Evolutionary conservation across 2,797 vertebrate genomes (phyloP).

Genomic region (Balearica regulorum): DNA sequence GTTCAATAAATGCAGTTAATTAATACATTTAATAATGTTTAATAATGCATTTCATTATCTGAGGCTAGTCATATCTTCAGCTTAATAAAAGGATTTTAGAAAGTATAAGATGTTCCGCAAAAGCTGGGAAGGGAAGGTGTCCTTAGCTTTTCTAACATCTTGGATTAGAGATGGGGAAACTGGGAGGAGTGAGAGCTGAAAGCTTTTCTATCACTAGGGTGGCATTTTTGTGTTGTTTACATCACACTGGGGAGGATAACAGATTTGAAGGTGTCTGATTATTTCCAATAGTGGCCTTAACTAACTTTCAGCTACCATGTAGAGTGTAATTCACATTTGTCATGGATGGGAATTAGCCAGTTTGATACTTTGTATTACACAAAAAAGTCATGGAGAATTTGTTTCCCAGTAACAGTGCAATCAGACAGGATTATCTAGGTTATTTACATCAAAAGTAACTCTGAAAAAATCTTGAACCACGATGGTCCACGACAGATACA

Average conservation of each 20-base stretch:
- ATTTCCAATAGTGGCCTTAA: background rate
- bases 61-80: background rate
- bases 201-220: background rate
- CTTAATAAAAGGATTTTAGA: background rate
- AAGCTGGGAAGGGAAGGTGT: background rate
- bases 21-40: background rate
- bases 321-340: background rate
- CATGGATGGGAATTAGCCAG: background rate
- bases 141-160: background rate
- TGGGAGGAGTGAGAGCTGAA: background rate
- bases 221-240: background rate
- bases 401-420: background rate
- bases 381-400: background rate
- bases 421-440: background rate
- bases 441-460: background rate
- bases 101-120: background rate
- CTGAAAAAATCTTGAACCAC: background rate
- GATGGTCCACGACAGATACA: background rate
- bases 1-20: background rate
- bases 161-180: background rate
- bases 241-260: background rate
- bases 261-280: background rate
- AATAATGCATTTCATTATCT: background rate
- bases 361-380: background rate
- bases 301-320: background rate